Conservation (phyloP, 2,888 invertebrate genomes). For the Holacanthella duospinosa region DNA sequence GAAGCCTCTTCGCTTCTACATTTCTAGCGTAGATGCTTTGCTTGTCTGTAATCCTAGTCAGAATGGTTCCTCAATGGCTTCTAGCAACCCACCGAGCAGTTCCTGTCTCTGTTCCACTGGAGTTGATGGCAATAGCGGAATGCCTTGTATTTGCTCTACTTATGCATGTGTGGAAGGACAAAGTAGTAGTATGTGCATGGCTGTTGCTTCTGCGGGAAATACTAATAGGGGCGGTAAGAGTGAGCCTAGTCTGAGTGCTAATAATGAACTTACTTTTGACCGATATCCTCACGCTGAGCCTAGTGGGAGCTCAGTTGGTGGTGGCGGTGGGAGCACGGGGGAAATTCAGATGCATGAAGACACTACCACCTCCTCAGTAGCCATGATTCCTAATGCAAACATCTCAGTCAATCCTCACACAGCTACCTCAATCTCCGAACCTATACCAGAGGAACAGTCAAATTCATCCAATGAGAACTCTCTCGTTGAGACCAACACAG, state of each 20-base stretch:
- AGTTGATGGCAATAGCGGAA: neutral
- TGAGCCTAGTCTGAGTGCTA: neutral
- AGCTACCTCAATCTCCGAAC: neutral
- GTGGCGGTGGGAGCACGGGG: neutral
- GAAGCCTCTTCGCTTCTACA: slow-evolving; percentile 30
- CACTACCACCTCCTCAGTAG: neutral
- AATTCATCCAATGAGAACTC: neutral
- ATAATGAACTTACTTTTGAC: neutral
- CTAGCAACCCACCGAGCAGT: neutral
- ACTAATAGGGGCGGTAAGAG: neutral
- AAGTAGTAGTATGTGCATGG: neutral
- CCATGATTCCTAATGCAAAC: neutral
- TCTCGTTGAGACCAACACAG: neutral
- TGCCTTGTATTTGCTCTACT: no score
- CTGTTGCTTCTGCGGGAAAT: neutral
- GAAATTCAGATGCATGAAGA: slow-evolving; percentile 3
- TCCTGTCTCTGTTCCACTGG: neutral
- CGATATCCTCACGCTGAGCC: neutral
- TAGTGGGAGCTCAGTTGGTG: neutral
- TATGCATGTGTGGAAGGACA: neutral
- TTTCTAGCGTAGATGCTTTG: slow-evolving; percentile 37
- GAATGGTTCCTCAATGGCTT: neutral
- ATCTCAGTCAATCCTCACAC: neutral
- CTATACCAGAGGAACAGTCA: neutral
- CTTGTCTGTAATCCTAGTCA: slow-evolving; percentile 28